phyloP scores from a whole-genome alignment of 2,113 vertebrate genomes.

The Festucalex cinctus region DNA sequence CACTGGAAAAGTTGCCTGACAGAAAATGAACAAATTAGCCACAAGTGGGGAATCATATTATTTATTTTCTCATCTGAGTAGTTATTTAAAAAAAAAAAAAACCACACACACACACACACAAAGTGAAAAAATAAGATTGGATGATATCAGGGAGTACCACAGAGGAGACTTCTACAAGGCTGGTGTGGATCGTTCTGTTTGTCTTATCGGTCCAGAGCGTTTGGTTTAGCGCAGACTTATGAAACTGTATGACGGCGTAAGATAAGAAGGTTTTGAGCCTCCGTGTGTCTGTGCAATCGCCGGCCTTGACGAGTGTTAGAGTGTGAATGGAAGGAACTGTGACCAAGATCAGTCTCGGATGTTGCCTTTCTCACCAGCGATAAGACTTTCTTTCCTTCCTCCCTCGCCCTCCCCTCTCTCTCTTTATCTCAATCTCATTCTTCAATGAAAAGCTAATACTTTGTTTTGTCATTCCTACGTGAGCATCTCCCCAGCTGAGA shows the following conservation, averaged over 20 bases:
- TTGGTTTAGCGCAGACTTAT: conserved; percentile 57
- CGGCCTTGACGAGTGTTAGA: conserved; percentile 32
- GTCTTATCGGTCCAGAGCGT: conserved; percentile 57
- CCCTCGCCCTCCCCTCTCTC: not conserved
- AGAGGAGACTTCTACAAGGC: conserved; percentile 31
- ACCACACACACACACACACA: not conserved
- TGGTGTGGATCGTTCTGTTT: conserved; percentile 31
- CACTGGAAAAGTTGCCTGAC: conserved; percentile 39
- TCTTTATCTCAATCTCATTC: conserved; percentile 16
- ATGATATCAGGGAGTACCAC: conserved; percentile 25
- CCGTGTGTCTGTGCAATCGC: conserved; percentile 42
- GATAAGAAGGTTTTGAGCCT: conserved; percentile 59
- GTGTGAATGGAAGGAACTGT: conserved; percentile 37
- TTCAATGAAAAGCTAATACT: conserved; percentile 33
- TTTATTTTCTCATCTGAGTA: conserved; percentile 44
- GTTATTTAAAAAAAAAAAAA: too few species aligned
- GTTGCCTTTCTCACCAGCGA: conserved; percentile 33
- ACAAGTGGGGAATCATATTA: conserved; percentile 16
- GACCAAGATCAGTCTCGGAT: conserved; percentile 54
- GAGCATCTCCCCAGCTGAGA: conserved; percentile 17
- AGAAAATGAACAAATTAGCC: conserved; percentile 47
- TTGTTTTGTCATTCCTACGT: conserved; percentile 15
- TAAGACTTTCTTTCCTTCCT: conserved; percentile 29
- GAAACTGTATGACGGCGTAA: conserved; percentile 48
- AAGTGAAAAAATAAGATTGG: conserved; percentile 21